Conservation (phyloP, 2,113 vertebrate species). For the Todiramphus chloris region DNA sequence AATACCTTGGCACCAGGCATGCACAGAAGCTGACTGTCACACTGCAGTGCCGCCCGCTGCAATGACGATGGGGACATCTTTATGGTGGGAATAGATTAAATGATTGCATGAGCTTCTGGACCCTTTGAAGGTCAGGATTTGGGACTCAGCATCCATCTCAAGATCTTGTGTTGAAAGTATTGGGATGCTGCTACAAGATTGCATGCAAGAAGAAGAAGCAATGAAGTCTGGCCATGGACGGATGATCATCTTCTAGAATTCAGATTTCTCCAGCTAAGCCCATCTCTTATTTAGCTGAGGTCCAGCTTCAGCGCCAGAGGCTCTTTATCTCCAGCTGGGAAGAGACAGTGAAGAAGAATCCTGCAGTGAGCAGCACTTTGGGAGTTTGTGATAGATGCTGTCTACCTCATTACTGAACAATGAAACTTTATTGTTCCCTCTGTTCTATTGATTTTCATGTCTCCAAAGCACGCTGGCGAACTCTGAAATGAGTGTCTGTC, state of each 20-base stretch:
- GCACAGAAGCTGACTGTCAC: background rate
- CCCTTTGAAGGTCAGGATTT: background rate
- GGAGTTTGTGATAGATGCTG: constrained; percentile 50
- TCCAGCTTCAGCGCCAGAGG: background rate
- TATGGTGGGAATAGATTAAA: accelerated
- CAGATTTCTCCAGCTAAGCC: background rate
- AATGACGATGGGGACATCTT: accelerated
- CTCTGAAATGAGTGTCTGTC: constrained; percentile 67
- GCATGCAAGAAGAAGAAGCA: background rate
- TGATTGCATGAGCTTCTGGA: background rate
- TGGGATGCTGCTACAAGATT: background rate
- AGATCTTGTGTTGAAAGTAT: background rate
- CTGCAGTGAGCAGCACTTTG: constrained; percentile 55
- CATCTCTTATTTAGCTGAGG: background rate
- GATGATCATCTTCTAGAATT: background rate
- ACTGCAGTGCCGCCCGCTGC: accelerated
- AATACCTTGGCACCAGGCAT: background rate
- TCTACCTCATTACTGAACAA: constrained; percentile 63
- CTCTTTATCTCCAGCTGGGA: background rate
- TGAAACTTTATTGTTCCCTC: constrained; percentile 66
- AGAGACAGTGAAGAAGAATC: constrained; percentile 21
- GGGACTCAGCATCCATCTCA: background rate
- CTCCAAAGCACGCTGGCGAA: constrained; percentile 39
- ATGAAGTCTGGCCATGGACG: background rate
- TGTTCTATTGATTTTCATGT: constrained; percentile 70